A percentile compares a stretch with the other conserved stretches of the same genome.
phyloP scores from a whole-genome alignment of 2,888 invertebrate species.

The Orchesellides sinensis region DNA sequence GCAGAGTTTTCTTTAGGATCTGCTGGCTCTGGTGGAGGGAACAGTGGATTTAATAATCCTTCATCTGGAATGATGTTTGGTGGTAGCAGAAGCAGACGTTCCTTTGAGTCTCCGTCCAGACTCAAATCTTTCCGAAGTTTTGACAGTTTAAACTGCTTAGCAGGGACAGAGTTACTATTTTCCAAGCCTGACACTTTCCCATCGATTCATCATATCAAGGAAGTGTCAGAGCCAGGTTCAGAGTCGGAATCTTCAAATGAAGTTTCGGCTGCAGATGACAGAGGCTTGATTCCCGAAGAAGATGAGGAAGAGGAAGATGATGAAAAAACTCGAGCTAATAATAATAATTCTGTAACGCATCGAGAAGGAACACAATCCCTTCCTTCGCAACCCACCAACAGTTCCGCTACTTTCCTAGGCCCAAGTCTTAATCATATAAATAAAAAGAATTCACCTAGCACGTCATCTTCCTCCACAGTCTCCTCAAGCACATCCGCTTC shows the following conservation, averaged over 20 bases:
- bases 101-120: conserved; percentile 74
- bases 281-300: conserved; percentile 54
- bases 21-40: conserved; percentile 35
- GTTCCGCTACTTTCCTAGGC: conserved; percentile 43
- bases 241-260: conserved; percentile 57
- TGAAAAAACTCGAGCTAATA: conserved; percentile 21
- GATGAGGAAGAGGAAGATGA: conserved; percentile 60
- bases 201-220: conserved; percentile 73
- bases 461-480: conserved; percentile 56
- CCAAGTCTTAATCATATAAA: conserved; percentile 58
- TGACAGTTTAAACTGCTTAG: conserved; percentile 78
- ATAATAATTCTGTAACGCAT: not conserved
- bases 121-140: conserved; percentile 79
- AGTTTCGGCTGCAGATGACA: conserved; percentile 52
- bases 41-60: conserved; percentile 31
- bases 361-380: conserved; percentile 60
- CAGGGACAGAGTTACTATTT: conserved; percentile 75
- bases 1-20: conserved; percentile 74
- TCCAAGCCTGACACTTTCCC: conserved; percentile 74
- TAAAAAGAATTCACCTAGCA: conserved; percentile 65
- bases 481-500: conserved; percentile 60
- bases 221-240: conserved; percentile 71
- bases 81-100: conserved; percentile 68
- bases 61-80: conserved; percentile 64
- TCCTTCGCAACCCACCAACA: conserved; percentile 52